Percentiles rank a stretch among this genome's conserved stretches.
Evolutionary conservation across 30 jellyfish, hydroid and myxozoan genomes (phyloP).

Genomic region (Aurelia sp.): DNA sequence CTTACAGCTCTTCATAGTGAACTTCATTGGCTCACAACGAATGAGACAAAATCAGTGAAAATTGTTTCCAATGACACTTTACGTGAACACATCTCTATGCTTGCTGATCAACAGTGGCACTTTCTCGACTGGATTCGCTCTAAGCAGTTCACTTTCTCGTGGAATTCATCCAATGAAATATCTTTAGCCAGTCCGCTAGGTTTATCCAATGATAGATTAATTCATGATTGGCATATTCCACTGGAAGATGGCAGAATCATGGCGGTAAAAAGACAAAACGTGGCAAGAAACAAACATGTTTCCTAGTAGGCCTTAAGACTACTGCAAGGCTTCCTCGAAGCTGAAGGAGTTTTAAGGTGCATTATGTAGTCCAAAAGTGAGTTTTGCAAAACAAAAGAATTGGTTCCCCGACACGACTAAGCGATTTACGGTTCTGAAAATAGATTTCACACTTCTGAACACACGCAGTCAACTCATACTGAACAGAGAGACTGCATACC

Average conservation of each 20-base stretch:
- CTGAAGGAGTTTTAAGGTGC: no score
- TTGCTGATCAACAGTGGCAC: slow-evolving; percentile 38
- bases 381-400: no score
- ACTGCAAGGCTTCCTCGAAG: no score
- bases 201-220: not conserved
- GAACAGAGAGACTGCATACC: no score
- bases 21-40: not conserved
- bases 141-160: slow-evolving; percentile 33
- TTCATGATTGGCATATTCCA: slow-evolving; percentile 24
- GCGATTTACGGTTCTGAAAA: no score
- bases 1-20: slow-evolving; percentile 27
- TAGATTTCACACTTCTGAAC: no score
- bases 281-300: no score
- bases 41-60: slow-evolving; percentile 4
- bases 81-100: slow-evolving; percentile 48
- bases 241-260: slow-evolving; percentile 39
- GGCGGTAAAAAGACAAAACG: no score
- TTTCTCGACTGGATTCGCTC: slow-evolving; percentile 61
- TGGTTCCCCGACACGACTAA: no score
- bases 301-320: no score
- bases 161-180: slow-evolving; percentile 27
- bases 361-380: no score
- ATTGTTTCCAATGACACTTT: slow-evolving; percentile 56
- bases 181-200: not conserved
- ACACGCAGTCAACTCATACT: no score